Base-by-base conservation (phyloP, 2,113 vertebrate genomes). In the Smithornis capensis region DNA sequence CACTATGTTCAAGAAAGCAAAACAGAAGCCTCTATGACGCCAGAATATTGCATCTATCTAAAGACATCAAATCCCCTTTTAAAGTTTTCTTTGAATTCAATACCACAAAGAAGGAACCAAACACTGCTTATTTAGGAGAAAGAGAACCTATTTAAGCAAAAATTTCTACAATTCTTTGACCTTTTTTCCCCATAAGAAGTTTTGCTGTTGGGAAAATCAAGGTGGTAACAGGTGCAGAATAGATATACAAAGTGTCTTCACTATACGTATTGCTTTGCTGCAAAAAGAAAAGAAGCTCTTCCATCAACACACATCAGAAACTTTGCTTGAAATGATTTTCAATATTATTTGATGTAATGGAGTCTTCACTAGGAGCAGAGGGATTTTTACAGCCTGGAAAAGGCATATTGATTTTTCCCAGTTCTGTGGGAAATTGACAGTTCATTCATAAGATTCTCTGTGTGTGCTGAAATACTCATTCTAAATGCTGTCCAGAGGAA, bases 341-440 rank as follows among this genome's bases (percentile, higher is more conserved):
- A 93, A 37, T 62, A 68, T 73, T 57, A 92, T 74, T 97, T 89
- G 86, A 96, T 75, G 53, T 44, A 93, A 42, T 64, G 81, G 88
- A 89, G 75, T 70, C 73, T 96, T 94, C 79, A 81, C 94, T 80
- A 71, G 64, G 83, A 96, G 91, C 84, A 90, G 57, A 93, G 69
- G 80, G 88, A 93, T 94, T 97, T 96, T 91, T 93, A 95, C 95
- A 62, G 67, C 92, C 93, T 93, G 60, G 76, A 96, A 95, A 90
- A 97, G 27, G 57, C 80, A 67, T 91, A 97, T 89, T 92, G 96
- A 97, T 98, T 97, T 94, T 96, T 78, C 87, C 76, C 74, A 40
- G 73, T 92, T 95, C 89, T 94, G 91, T 92, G 79, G 68, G 78
- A 97, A 97, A 97, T 77, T 96, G 80, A 95, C 95, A 94, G 93